Evolutionary conservation across 2,113 vertebrate species (phyloP), one percentile per base, ranked within the genome.

Genomic region (Leptobrachium ailaonicum): DNA sequence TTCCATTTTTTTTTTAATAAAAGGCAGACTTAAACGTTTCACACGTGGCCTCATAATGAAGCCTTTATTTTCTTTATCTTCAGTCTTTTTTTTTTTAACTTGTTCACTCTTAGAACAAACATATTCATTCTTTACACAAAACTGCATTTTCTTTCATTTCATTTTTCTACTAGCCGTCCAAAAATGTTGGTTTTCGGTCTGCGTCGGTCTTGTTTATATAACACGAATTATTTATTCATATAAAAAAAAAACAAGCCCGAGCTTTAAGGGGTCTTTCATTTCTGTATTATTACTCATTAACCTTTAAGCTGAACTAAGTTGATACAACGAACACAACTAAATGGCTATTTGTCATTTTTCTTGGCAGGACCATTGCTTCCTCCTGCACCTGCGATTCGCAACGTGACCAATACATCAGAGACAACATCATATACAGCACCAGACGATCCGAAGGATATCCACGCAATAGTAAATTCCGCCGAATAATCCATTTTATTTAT

Each of bases 331-430:
- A 69, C 7, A 9, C 53, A 62, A 88, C 87, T 58, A 53, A 89
- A 87, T 84, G 73, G 87, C 85, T 88, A 91, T 93, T 91, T 89
- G 91, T 93, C 91, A 91, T 93, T 86, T 93, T 87, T 94, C 86
- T 91, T 94, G 90, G 94, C 95, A 97, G 95, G 90, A 89, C 91
- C 91, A 88, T 85, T 85, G 88, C 89, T 92, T 91, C 91, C 90
- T 87, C 88, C 83, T 91, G 92, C 93, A 94, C 93, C 94, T 93
- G 93, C 93, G 89, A 88, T 88, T 90, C 80, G 86, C 86, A 92
- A 90, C 90, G 90, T 91, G 89, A 90, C 89, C 85, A 90, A 90
- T 85, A 88, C 89, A 89, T 90, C 89, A 90, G 91, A 94, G 92
- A 92, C 89, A 92, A 93, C 92, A 84, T 89, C 91, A 93, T 92